Evolutionary conservation across 2,888 invertebrate species (phyloP).

Genomic region (Drosophila leonis): DNA sequence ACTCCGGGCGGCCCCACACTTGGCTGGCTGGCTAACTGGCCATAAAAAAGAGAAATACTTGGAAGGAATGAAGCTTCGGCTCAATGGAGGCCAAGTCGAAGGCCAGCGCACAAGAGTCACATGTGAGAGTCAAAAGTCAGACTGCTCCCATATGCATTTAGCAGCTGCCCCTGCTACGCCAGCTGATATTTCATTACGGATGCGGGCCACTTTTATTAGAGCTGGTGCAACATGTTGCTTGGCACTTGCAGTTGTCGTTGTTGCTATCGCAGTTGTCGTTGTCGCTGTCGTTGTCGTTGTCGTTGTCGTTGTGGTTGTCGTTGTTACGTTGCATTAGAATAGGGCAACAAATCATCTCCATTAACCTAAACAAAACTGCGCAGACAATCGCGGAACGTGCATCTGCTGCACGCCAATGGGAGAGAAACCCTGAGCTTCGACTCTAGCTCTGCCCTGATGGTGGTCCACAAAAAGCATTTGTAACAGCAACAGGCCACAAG

Average conservation of each 20-base stretch:
- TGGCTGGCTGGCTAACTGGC: constrained; percentile 31
- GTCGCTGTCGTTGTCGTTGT: constrained; percentile 12
- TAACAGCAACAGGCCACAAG: constrained; percentile 18
- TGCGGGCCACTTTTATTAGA: constrained; percentile 52
- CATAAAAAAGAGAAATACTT: constrained; percentile 44
- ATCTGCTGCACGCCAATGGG: constrained; percentile 75
- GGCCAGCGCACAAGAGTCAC: constrained; percentile 47
- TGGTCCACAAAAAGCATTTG: constrained; percentile 68
- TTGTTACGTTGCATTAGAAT: constrained; percentile 71
- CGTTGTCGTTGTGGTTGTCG: constrained; percentile 24
- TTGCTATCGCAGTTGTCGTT: constrained; percentile 7
- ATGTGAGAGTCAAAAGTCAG: constrained; percentile 64
- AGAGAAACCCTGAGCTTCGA: constrained; percentile 31
- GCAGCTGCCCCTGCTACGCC: constrained; percentile 12
- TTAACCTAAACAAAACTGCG: constrained; percentile 82
- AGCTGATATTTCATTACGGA: constrained; percentile 39
- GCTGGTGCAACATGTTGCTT: constrained; percentile 53
- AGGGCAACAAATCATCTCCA: constrained; percentile 83
- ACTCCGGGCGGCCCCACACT: constrained; percentile 47
- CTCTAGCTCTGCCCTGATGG: constrained; percentile 59
- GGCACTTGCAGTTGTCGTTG: constrained; percentile 39
- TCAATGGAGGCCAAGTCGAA: constrained; percentile 56
- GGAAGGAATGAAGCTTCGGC: constrained; percentile 43
- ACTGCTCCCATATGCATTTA: constrained; percentile 43
- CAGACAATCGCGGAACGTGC: constrained; percentile 82